Conservation (phyloP, 2,888 invertebrate genomes). For the Lasioglossum lativentre region DNA sequence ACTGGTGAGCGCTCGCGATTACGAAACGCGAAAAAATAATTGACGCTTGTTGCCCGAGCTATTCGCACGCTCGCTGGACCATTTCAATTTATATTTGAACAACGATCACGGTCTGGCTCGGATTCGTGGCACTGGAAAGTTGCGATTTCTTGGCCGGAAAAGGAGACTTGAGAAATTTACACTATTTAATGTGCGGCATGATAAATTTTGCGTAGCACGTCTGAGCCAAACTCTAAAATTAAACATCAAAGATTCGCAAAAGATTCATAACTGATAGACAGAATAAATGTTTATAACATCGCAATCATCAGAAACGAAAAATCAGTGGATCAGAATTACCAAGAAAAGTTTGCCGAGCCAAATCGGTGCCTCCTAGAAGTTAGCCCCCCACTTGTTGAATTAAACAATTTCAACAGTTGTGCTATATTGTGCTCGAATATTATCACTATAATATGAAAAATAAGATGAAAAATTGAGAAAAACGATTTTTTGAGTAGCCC, state of each 20-base stretch:
- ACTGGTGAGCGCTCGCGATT: neutral
- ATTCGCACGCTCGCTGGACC: neutral
- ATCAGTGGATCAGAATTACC: neutral
- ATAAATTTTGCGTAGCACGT: neutral
- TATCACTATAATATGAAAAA: too few species aligned
- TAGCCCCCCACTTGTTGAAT: too few species aligned
- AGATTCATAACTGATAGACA: too few species aligned
- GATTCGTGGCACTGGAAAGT: neutral
- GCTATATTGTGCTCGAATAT: too few species aligned
- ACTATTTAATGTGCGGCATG: too few species aligned
- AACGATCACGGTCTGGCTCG: neutral
- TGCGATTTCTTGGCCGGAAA: too few species aligned
- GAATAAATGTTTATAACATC: neutral
- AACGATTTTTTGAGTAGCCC: too few species aligned
- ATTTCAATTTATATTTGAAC: slow-evolving; percentile 1
- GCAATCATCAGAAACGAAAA: too few species aligned
- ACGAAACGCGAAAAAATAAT: slow-evolving; percentile 25
- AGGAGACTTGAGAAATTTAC: too few species aligned
- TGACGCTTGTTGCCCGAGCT: neutral
- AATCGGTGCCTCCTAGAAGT: slow-evolving; percentile 4
- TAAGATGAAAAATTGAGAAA: too few species aligned
- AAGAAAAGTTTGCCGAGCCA: neutral
- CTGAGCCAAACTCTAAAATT: neutral
- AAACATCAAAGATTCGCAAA: too few species aligned
- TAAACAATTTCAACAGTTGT: too few species aligned